Evolutionary conservation across 23 tunicate genomes (phyloP), one percentile per base, ranked within the genome.

Genomic region (Halocynthia roretzi): DNA sequence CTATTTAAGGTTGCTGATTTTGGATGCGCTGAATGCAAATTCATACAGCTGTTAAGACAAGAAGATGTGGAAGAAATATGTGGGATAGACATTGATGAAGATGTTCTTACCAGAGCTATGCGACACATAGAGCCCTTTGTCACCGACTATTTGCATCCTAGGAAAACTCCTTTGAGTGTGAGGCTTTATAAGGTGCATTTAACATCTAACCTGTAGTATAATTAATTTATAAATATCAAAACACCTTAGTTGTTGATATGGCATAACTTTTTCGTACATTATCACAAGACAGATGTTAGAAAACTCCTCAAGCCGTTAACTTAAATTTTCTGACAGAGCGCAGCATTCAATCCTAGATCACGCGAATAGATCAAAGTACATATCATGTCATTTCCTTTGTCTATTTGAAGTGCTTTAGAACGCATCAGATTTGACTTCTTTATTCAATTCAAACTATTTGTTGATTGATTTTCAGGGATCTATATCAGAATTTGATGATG

Each of bases 11-110:
- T 88, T 53, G 80, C 75, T 31, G 96, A 89, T 62, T 84, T 84
- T 80, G 96, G 96, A 15, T 89, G 96, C 71, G 88, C 85, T 52
- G 85, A 89, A 70, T 83, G 86, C 18, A 80, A 80, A 69, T 76
- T 89, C 14, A 61, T 89, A 18, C 72, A 76, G 18, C 73, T 89
- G 20, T 22, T 84, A 31, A 72, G 75, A 60, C 61, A 55, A 8
- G 96, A 89, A 69, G 65, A 55, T 53, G 58, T 89, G 44, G 87
- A 84, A 76, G 85, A 89, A 51, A 44, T 89, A 11, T 49, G 67
- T 79, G 96, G 88, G 9, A 83, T 89, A 17, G 96, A 89, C 66
- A 69, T 80, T 6, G 85, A 89, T 50, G 11, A 53, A 73, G 14
- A 50, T 8, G 5, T 77, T 6, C 66, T 88, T 17, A 72, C 77